These are phyloP conservation scores for Naso thynnoides DNA, from an alignment of 2,797 vertebrate genomes.

Conservation along the genomic window DNA sequence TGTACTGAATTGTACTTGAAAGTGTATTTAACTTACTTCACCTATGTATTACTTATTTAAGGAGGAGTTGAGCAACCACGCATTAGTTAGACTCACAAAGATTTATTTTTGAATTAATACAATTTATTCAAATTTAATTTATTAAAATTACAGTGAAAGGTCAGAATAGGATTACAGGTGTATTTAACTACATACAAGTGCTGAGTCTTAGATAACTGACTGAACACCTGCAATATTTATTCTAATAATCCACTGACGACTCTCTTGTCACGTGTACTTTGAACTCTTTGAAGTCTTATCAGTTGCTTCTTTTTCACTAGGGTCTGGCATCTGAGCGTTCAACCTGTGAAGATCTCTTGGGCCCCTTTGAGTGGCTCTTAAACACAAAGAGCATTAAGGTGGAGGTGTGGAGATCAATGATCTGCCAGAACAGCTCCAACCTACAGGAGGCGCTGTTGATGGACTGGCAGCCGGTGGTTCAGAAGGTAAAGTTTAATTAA, in stretches of 20 bases:
- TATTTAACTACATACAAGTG: conserved; percentile 5
- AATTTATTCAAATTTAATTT: not conserved
- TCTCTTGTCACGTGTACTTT: no score
- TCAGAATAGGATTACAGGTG: not conserved
- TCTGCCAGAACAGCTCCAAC: conserved; percentile 70
- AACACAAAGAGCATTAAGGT: conserved; percentile 55
- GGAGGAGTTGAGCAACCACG: not conserved
- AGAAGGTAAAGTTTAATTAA: conserved; percentile 64
- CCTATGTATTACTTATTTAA: not conserved
- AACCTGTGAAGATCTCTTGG: conserved; percentile 67
- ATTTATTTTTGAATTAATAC: not conserved
- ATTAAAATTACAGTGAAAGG: no score
- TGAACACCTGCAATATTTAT: no score
- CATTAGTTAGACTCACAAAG: not conserved
- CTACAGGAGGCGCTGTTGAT: conserved; percentile 48
- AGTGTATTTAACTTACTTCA: not conserved
- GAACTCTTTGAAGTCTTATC: not conserved
- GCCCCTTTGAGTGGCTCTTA: conserved; percentile 77
- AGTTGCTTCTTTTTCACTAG: conserved; percentile 48
- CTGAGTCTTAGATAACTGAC: no score
- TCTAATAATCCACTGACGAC: no score
- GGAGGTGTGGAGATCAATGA: conserved; percentile 61
- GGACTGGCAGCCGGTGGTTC: conserved; percentile 62
- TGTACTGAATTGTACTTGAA: no score
- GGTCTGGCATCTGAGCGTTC: conserved; percentile 15